phyloP scores from a whole-genome alignment of 2,113 vertebrate species.

The Eudorcas thomsonii region DNA sequence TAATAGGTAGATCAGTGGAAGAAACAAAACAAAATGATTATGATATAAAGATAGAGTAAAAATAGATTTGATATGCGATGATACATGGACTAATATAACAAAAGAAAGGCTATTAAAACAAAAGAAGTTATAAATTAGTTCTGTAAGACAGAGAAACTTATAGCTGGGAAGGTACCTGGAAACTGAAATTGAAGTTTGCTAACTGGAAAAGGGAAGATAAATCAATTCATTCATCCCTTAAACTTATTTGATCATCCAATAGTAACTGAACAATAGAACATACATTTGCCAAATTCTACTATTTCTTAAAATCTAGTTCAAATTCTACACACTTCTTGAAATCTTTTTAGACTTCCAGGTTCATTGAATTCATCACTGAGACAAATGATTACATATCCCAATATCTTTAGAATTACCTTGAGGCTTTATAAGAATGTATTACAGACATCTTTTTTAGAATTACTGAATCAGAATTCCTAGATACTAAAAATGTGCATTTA shows the following conservation, averaged over 20 bases:
- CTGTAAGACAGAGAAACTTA: not conserved
- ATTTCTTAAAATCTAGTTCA: conserved; percentile 4
- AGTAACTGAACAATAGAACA: not conserved
- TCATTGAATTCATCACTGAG: not conserved
- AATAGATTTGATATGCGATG: not conserved
- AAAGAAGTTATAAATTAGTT: not conserved
- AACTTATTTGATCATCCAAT: not conserved
- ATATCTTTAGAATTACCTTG: not conserved
- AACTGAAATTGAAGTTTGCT: not conserved
- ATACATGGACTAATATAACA: not conserved
- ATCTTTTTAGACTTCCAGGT: not conserved
- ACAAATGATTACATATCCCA: not conserved
- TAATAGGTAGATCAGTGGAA: not conserved
- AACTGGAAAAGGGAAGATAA: not conserved
- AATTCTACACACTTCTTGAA: not conserved
- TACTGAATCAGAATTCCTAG: not conserved
- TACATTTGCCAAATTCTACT: not conserved
- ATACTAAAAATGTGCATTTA: not conserved
- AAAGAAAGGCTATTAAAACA: not conserved
- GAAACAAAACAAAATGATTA: not conserved
- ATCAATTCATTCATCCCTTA: not conserved
- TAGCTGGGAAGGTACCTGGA: not conserved
- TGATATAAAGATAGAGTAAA: not conserved
- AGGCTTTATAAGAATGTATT: not conserved
- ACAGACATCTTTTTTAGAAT: not conserved